Evolutionary conservation across 2,888 invertebrate species (phyloP), one percentile per base, ranked within the genome.

Genomic region (Synanthedon myopaeformis): DNA sequence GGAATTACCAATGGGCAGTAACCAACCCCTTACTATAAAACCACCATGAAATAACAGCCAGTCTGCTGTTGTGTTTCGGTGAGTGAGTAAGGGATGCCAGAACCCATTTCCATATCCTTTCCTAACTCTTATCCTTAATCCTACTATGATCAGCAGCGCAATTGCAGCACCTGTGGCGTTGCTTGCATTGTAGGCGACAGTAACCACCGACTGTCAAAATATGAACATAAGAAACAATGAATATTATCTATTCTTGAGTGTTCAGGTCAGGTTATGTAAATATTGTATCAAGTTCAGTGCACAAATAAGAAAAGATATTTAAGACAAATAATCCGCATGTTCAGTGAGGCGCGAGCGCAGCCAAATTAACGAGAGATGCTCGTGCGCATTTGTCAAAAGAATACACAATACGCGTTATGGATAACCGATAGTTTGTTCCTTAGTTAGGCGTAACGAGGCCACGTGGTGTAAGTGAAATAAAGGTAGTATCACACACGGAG

Each of bases 331-430:
- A 72, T 68, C 70, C 69, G 63, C 65, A 66, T 65, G 64, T 62
- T 64, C 55, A 55, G 59, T 17, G 4, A 12, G 58, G 57, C 59
- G 64, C 35, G 3, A 10, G 35, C 35, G 8, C 35, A 35, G 35
- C 35, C 35, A 35, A 72, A 79, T 77, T 77, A 79, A 80, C 77
- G 71, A 76, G 74, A 60, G 59, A 58, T 63, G 74, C 68, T 66
- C 63, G 53, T 56, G 66, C 61, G 62, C 79, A 84, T 85, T 86
- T 81, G 79, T 85, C 85, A 84, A 77, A 79, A 74, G 74, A 76
- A 76, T 73, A 79, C 70, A 85, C 83, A 85, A 84, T 84, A 77
- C 76, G 70, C 69, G 74, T 80, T 74, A 85, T 84, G 79, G 79
- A 85, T 86, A 82, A 80, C 82, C 78, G 63, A 81, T 82, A 80